phyloP scores from a whole-genome alignment of 2,113 vertebrate genomes.

The Merops nubicus region DNA sequence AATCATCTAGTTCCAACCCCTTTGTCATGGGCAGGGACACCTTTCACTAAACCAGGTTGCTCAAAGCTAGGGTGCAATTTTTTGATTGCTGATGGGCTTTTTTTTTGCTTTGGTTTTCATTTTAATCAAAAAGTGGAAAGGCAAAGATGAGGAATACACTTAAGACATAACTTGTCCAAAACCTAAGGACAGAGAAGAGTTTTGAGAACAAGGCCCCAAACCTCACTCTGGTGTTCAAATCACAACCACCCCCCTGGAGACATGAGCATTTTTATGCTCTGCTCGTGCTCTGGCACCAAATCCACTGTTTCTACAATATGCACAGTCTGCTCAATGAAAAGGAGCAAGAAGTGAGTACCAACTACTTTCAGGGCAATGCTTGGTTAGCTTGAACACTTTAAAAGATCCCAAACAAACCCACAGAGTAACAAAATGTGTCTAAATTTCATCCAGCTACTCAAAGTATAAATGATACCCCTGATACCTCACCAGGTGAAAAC shows the following conservation, averaged over 20 bases:
- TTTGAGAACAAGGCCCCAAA: background rate
- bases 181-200: background rate
- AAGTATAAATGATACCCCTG: background rate
- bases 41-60: background rate
- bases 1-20: background rate
- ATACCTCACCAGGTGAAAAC: background rate
- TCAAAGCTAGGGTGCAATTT: background rate
- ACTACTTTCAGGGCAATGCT: background rate
- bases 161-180: background rate
- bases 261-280: background rate
- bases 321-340: background rate
- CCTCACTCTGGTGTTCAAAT: background rate
- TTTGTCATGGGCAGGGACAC: background rate
- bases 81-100: accelerated
- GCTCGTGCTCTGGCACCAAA: background rate
- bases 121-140: background rate
- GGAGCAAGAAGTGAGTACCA: background rate
- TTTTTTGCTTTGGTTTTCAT: background rate
- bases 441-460: background rate
- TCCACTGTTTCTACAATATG: background rate
- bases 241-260: background rate
- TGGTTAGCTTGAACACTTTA: background rate
- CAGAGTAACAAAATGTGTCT: background rate
- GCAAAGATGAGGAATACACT: background rate
- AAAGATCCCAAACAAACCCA: background rate